Evolutionary conservation across 2,113 vertebrate species (phyloP).

Genomic region (Excalfactoria chinensis): DNA sequence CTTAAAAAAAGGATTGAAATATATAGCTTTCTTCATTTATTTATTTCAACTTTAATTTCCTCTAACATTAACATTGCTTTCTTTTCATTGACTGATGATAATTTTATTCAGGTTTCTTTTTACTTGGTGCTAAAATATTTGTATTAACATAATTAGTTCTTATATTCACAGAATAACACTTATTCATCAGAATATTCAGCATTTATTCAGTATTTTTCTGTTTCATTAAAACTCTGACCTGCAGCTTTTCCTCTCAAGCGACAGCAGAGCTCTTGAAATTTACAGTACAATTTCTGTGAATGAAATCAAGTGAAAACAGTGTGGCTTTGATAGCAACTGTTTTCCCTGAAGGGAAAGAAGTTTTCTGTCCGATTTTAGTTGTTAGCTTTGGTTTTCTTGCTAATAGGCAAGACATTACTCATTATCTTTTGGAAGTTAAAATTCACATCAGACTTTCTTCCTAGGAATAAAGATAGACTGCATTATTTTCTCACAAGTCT

Average conservation of each 20-base stretch:
- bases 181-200: constrained; percentile 47
- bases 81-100: constrained; percentile 1
- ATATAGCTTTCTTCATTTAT: background rate
- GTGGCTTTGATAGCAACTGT: background rate
- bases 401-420: background rate
- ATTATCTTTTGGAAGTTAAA: background rate
- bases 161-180: background rate
- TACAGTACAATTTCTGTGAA: constrained; percentile 4
- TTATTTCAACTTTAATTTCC: constrained; percentile 20
- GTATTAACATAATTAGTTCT: constrained; percentile 42
- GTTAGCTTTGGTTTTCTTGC: background rate
- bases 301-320: background rate
- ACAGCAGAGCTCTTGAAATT: background rate
- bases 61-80: constrained; percentile 3
- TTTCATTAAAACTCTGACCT: constrained; percentile 24
- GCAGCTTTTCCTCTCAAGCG: background rate
- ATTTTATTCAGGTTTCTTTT: constrained; percentile 50
- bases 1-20: constrained; percentile 8
- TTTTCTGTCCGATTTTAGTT: background rate
- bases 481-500: background rate
- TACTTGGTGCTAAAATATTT: constrained; percentile 48
- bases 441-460: background rate
- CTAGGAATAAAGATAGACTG: background rate
- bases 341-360: background rate
- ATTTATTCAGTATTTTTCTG: background rate